Evolutionary conservation across 2,888 invertebrate genomes (phyloP).

Genomic region (Fissipunctia ypsillon): DNA sequence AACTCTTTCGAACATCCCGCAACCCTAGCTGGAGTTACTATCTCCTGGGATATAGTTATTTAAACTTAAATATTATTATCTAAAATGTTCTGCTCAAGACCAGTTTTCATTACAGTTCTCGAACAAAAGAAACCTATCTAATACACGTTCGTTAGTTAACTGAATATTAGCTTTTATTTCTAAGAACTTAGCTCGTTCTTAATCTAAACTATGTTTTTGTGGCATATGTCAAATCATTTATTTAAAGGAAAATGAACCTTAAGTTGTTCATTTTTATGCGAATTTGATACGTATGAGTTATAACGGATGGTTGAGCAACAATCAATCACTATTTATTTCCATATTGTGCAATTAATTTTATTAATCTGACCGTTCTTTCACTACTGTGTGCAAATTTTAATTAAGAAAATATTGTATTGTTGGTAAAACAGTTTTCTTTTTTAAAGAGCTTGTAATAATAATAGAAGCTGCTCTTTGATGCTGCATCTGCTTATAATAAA

Average conservation of each 20-base stretch:
- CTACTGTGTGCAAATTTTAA: constrained; percentile 16
- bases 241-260: not conserved
- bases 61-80: constrained; percentile 20
- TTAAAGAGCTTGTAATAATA: not conserved
- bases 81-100: constrained; percentile 21
- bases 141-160: not conserved
- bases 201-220: not conserved
- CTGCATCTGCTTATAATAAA: constrained; percentile 2
- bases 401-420: constrained; percentile 14
- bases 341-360: not conserved
- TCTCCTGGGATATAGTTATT: constrained; percentile 2
- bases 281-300: not conserved
- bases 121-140: constrained; percentile 24
- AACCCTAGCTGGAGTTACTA: no score
- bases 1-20: no score
- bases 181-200: not conserved
- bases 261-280: not conserved
- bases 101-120: constrained; percentile 21
- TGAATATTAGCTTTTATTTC: not conserved
- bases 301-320: not conserved
- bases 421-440: not conserved
- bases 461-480: constrained; percentile 1
- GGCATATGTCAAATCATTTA: not conserved
- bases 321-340: not conserved
- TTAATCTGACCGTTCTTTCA: constrained; percentile 5